Base-by-base conservation (phyloP, 2,888 invertebrate genomes). In the Nematopogon swammerdamellus region DNA sequence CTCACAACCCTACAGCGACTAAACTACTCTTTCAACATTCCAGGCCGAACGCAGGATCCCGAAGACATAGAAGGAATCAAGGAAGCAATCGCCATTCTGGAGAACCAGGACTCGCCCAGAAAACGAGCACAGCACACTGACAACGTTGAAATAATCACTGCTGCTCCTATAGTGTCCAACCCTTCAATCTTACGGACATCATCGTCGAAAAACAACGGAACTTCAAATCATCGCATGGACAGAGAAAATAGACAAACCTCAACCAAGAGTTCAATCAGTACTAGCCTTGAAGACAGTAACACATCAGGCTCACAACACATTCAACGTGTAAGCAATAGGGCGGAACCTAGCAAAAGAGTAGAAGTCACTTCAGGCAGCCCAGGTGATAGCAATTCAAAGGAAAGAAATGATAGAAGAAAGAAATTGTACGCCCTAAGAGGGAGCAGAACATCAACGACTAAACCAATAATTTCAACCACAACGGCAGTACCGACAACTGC, bases 11-110 rank as follows among this genome's bases (percentile, higher is more conserved):
- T n/a, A n/a, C n/a, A n/a, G n/a, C n/a, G n/a, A n/a, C n/a, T n/a
- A n/a, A n/a, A n/a, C n/a, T n/a, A n/a, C n/a, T n/a, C 25, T 8
- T 25, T 25, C 5, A 25, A 6, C 4, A 25, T 53, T 53, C 16
- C 68, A 79, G 79, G 64, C 55, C 64, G 60, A 30, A 63, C 66
- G 19, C 56, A 64, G 46, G 72, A 69, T 45, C 70, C 75, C 5
- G 76, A 72, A 65, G 72, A 72, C 18, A 66, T 69, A 11, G 67
- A 67, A 19, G 76, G 75, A 16, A 63, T 79, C 2, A 75, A 75
- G 63, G 72, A 75, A 57, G 79, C 79, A 29, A 76, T 79, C 52
- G 61, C 72, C 4, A 74, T 77, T 29, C 57, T 79, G 49, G 71
- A 72, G 59, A 73, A 72, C 53, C 74, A 74, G 57, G 64, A 75